Percentiles rank a stretch among this genome's conserved stretches.
Evolutionary conservation across 2,113 vertebrate genomes (phyloP).

Genomic region (Passer domesticus): DNA sequence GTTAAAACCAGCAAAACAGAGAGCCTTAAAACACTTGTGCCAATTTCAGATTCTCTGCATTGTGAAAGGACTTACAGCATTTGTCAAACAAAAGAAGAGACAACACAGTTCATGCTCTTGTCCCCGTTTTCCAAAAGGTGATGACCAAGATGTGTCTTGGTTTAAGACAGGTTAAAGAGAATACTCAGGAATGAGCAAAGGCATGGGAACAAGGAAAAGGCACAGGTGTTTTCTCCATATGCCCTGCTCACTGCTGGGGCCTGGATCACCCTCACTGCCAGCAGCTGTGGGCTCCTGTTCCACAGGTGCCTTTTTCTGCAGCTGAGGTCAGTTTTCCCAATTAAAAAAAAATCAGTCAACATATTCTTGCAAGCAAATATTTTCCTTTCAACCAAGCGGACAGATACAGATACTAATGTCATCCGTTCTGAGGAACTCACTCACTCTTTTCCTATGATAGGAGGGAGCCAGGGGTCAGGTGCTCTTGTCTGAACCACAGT

Average conservation of each 20-base stretch:
- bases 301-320: not conserved
- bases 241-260: accelerated
- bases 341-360: not conserved
- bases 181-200: not conserved
- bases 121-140: not conserved
- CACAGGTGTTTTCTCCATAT: not conserved
- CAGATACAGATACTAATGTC: not conserved
- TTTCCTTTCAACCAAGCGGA: not conserved
- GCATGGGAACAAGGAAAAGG: not conserved
- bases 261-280: not conserved
- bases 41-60: not conserved
- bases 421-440: not conserved
- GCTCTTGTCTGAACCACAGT: not conserved
- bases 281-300: not conserved
- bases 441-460: not conserved
- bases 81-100: not conserved
- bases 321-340: not conserved
- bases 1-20: not conserved
- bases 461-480: not conserved
- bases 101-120: not conserved
- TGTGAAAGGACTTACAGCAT: not conserved
- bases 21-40: not conserved
- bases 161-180: not conserved
- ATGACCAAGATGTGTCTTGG: not conserved
- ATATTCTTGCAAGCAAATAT: not conserved